These are phyloP conservation scores for Scolopax bukidnonensis DNA, from an alignment of 2,797 vertebrate genomes.

Conservation along the genomic window DNA sequence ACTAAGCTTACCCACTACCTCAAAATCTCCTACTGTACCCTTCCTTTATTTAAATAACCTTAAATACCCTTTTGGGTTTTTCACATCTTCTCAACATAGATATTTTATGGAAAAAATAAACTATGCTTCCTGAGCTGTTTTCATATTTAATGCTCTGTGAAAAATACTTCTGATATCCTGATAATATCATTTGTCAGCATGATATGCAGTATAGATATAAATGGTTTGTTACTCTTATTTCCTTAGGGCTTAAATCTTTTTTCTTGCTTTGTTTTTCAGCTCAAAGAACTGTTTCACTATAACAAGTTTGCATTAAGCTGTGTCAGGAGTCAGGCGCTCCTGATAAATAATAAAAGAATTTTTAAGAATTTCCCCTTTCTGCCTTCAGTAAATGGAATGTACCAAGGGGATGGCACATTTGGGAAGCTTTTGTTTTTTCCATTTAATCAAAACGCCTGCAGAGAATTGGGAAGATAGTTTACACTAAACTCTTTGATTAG, in stretches of 20 bases:
- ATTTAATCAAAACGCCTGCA: not conserved
- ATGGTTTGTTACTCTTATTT: not conserved
- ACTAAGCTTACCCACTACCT: not conserved
- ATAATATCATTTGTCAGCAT: not conserved
- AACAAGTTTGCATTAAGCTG: not conserved
- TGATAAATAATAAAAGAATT: not conserved
- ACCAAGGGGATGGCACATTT: not conserved
- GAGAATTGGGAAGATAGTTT: not conserved
- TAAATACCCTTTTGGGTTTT: not conserved
- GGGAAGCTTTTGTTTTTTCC: not conserved
- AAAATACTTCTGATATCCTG: slow-evolving; percentile 8
- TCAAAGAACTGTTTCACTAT: not conserved
- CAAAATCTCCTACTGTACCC: not conserved
- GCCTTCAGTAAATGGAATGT: not conserved
- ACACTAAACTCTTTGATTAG: not conserved
- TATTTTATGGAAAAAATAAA: not conserved
- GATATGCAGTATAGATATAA: not conserved
- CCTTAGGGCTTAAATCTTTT: not conserved
- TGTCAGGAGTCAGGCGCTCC: not conserved
- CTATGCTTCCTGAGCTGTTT: not conserved
- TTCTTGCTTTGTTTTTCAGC: not conserved
- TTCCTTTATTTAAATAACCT: not conserved
- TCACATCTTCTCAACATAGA: not conserved
- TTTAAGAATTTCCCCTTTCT: not conserved
- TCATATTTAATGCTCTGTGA: slow-evolving; percentile 10